These are phyloP conservation scores for Siniperca undulata DNA, from an alignment of 2,797 vertebrate genomes.

Conservation along the genomic window DNA sequence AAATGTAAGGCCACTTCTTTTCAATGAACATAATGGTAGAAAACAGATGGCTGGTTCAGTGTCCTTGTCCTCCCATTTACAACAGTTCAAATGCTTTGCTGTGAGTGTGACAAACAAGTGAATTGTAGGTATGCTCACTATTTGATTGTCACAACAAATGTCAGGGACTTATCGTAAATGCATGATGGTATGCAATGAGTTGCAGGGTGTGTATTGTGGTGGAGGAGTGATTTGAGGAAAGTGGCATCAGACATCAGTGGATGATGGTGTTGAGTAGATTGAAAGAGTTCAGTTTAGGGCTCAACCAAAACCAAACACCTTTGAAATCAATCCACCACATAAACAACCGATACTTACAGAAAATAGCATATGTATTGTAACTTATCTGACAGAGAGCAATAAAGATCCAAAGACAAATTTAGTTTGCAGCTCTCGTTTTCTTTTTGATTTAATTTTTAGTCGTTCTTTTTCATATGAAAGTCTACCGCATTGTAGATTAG, in stretches of 20 bases:
- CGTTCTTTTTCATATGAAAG: neutral
- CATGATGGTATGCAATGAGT: neutral
- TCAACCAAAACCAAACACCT: neutral
- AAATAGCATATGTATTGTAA: neutral
- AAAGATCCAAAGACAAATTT: neutral
- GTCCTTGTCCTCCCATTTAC: neutral
- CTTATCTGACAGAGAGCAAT: neutral
- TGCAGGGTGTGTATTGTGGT: neutral
- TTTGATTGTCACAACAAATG: conserved; percentile 16
- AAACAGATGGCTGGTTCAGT: too few species aligned
- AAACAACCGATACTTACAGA: conserved; percentile 1
- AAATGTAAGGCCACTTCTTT: neutral
- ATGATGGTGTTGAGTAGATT: neutral
- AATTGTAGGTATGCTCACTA: neutral
- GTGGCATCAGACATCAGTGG: neutral
- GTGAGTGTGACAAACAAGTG: conserved; percentile 53
- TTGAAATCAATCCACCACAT: neutral
- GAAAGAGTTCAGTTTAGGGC: neutral
- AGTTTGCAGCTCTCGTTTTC: neutral
- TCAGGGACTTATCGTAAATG: neutral
- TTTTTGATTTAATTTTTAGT: neutral
- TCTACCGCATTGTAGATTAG: neutral
- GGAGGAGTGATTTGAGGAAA: neutral
- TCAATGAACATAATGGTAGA: neutral
- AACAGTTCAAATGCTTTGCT: neutral